Conservation (phyloP, 2,888 invertebrate genomes). For the Drosophila formosana region DNA sequence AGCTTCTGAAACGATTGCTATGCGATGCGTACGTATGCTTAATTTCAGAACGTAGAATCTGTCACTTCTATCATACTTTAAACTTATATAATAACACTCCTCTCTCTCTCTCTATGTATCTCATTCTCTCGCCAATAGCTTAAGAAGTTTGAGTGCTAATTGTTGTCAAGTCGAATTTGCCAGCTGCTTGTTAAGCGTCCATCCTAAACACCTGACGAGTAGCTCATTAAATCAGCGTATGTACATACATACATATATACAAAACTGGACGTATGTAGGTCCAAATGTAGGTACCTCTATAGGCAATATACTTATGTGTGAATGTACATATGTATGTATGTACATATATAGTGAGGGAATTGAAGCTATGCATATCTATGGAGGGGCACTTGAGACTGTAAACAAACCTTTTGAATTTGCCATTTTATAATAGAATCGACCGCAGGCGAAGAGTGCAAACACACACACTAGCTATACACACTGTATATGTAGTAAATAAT, state of each 20-base stretch:
- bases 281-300: neutral
- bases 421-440: constrained; percentile 7
- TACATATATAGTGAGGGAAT: neutral
- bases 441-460: constrained; percentile 7
- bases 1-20: no score
- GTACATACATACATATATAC: neutral
- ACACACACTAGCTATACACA: neutral
- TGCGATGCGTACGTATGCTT: no score
- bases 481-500: constrained; percentile 3
- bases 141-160: neutral
- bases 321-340: no score
- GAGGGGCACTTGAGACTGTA: constrained; percentile 23
- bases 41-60: no score
- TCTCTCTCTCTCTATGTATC: no score
- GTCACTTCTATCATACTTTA: no score
- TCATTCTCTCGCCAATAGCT: neutral
- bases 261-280: neutral
- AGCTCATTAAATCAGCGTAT: constrained; percentile 5
- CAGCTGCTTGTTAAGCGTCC: constrained; percentile 13
- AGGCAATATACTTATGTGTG: no score
- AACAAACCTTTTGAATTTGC: constrained; percentile 26
- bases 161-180: constrained; percentile 8
- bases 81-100: neutral
- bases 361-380: neutral
- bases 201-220: constrained; percentile 9